Conservation (phyloP, 2,113 vertebrate species). For the Kobus ellipsiprymnus region DNA sequence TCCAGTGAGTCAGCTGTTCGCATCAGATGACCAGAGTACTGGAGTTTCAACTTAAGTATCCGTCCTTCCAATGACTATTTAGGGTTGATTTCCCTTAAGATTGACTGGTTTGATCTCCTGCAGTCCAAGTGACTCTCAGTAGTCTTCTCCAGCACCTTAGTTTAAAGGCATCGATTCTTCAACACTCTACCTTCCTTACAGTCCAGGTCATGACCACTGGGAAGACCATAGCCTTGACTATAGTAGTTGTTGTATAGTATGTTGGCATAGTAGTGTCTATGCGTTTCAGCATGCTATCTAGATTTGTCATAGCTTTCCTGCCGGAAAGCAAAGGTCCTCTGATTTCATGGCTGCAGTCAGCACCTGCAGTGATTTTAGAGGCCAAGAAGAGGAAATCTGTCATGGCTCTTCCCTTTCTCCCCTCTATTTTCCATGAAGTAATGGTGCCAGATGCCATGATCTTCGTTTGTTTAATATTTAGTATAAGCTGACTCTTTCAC, state of each 20-base stretch:
- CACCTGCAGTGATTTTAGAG: background rate
- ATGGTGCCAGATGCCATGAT: background rate
- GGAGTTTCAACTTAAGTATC: background rate
- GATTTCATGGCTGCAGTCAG: background rate
- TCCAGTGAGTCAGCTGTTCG: background rate
- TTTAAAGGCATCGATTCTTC: background rate
- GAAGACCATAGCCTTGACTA: background rate
- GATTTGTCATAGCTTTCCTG: background rate
- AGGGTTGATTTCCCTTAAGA: background rate
- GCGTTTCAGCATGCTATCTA: background rate
- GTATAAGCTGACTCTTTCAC: background rate
- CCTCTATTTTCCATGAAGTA: background rate
- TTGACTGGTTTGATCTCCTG: background rate
- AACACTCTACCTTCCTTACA: background rate
- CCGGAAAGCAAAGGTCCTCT: background rate
- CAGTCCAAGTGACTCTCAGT: background rate
- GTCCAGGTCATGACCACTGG: background rate
- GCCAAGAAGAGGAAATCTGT: background rate
- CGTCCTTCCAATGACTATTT: background rate
- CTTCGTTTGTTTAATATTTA: background rate
- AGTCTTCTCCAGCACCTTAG: background rate
- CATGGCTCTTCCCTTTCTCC: background rate
- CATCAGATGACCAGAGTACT: background rate
- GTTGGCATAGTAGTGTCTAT: background rate
- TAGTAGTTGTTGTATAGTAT: background rate